A percentile compares a stretch with the other conserved stretches of the same genome.
phyloP scores from a whole-genome alignment of 2,797 vertebrate species.

The Ambastaia sidthimunki region DNA sequence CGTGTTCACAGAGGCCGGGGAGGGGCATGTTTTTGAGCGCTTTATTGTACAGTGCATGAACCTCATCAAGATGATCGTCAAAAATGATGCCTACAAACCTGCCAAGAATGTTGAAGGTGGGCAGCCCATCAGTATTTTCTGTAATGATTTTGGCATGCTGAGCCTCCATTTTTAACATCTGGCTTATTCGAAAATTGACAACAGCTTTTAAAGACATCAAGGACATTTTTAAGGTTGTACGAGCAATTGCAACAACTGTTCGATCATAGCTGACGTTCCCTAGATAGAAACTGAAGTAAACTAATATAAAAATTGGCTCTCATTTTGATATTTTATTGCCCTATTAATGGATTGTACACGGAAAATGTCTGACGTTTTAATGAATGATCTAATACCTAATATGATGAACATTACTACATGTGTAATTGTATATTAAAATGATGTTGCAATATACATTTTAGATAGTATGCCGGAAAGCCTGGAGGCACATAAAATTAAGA shows the following conservation, averaged over 20 bases:
- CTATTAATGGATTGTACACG: background rate
- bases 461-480: slow-evolving; percentile 94
- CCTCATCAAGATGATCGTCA: slow-evolving; percentile 98
- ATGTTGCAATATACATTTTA: slow-evolving; percentile 64
- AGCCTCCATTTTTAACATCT: slow-evolving; percentile 20
- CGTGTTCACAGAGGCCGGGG: slow-evolving; percentile 90
- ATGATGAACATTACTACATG: slow-evolving; percentile 2
- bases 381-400: slow-evolving; percentile 7
- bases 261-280: background rate
- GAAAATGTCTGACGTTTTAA: slow-evolving; percentile 9
- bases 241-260: background rate
- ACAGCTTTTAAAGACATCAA: slow-evolving; percentile 11
- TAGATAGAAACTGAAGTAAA: slow-evolving; percentile 18
- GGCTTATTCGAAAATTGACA: slow-evolving; percentile 8
- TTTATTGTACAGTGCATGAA: slow-evolving; percentile 99
- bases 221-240: slow-evolving; percentile 6
- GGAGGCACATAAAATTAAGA: slow-evolving; percentile 96
- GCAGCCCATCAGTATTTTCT: slow-evolving; percentile 22
- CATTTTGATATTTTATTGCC: slow-evolving; percentile 1
- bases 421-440: slow-evolving; percentile 22
- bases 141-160: slow-evolving; percentile 13
- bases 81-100: slow-evolving; percentile 94
- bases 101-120: slow-evolving; percentile 95
- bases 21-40: slow-evolving; percentile 90
- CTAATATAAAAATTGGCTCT: background rate